Percentiles rank a stretch among this genome's conserved stretches.
Evolutionary conservation across 2,797 vertebrate species (phyloP).

Genomic region (Rhincodon typus): DNA sequence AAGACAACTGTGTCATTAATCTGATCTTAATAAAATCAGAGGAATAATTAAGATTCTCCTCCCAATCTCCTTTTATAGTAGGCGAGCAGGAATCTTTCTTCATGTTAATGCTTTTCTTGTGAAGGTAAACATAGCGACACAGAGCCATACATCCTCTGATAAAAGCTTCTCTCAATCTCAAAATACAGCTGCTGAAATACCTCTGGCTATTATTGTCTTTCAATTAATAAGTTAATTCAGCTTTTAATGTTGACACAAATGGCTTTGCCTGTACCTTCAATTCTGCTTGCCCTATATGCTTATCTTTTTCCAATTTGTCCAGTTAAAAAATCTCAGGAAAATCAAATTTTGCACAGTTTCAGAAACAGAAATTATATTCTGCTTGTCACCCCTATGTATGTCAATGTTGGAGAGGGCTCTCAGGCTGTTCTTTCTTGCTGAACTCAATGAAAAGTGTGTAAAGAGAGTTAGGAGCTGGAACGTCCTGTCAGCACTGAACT

Average conservation of each 20-base stretch:
- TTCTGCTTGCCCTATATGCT: too few species aligned
- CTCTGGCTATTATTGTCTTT: slow-evolving; percentile 19
- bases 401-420: not conserved
- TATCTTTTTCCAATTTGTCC: not conserved
- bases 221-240: slow-evolving; percentile 19
- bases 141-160: not conserved
- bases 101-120: not conserved
- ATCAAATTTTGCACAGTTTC: not conserved
- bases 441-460: not conserved
- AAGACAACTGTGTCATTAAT: not conserved
- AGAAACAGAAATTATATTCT: not conserved
- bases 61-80: too few species aligned
- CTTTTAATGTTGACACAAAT: slow-evolving; percentile 10
- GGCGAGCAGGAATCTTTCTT: not conserved
- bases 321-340: not conserved
- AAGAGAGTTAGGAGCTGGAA: not conserved
- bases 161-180: not conserved
- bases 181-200: not conserved
- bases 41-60: not conserved
- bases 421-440: not conserved
- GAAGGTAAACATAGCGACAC: not conserved
- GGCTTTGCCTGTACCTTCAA: not conserved
- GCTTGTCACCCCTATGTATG: not conserved
- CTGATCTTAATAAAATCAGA: not conserved
- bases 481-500: not conserved